Base-by-base conservation (phyloP, 37 sponge, comb jelly and placozoan genomes). In the Theonella swinhoei region DNA sequence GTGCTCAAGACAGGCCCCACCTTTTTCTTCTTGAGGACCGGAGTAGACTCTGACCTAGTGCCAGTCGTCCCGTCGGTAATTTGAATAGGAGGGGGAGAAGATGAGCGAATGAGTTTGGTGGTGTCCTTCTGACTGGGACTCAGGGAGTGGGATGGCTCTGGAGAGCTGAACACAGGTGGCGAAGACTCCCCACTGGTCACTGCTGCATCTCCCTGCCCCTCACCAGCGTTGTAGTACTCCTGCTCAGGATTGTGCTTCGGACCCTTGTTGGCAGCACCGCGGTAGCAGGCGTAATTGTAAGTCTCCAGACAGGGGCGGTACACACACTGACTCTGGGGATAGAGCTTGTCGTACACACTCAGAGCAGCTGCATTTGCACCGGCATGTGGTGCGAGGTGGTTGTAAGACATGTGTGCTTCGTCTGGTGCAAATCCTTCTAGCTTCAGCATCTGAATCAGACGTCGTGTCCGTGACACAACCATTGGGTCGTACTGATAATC, bases 201-300 rank as follows among this genome's bases (percentile, higher is more conserved):
- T 14, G 54, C 11, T 47, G 54, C 54, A 17, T 47, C 54, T 47
- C 14, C 54, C 14, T 47, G 11, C 54, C 14, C 54, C 14, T 47
- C 34, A 3, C 33, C 69, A 1, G 30, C 33, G 69, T 68, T 68
- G 69, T 68, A 68, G 69, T 68, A 68, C 34, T 68, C 69, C 9
- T 28, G 14, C 31, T 29, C 33, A 20, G 20, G 9, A 29, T 29
- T 65, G 66, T 23, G 11, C 54, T 14, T 47, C n/a, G n/a, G n/a
- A n/a, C n/a, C n/a, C 54, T 14, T 47, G 11, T 7, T 47, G 11
- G 7, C 11, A 14, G 54, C 54, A 7, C 54, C 54, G 14, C 54
- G 54, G 14, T 47, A 47, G 54, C 54, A 47, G 54, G 66, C 9
- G 33, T 68, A 33, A 33, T 68, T 7, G 69, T 29, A 68, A 1